Conservation (phyloP, 2,113 vertebrate species). For the Lipotes vexillifer region DNA sequence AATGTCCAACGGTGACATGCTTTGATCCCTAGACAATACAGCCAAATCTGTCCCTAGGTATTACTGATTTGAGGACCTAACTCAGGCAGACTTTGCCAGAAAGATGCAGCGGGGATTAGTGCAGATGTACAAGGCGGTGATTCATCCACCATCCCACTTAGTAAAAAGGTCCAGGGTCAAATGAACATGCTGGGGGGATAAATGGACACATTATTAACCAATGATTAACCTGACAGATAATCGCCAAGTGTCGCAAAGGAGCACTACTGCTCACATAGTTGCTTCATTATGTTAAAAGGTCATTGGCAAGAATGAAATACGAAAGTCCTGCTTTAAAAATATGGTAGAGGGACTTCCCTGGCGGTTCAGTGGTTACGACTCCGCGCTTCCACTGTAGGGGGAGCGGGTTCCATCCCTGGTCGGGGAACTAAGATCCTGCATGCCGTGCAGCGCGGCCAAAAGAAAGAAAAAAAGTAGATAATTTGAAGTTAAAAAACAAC, state of each 20-base stretch:
- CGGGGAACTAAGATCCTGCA: background rate
- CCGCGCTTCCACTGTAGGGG: background rate
- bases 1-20: fast-evolving
- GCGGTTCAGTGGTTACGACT: background rate
- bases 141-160: background rate
- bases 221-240: background rate
- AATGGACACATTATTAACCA: background rate
- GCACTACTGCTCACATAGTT: background rate
- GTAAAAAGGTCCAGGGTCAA: background rate
- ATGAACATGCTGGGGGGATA: background rate
- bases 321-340: background rate
- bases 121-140: background rate
- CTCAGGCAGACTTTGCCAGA: background rate
- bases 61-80: background rate
- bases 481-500: background rate
- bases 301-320: background rate
- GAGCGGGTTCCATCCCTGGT: background rate
- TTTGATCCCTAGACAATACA: background rate
- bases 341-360: background rate
- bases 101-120: background rate
- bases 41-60: background rate
- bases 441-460: background rate
- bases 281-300: background rate
- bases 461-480: background rate
- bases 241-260: background rate